phyloP scores from a whole-genome alignment of 2,888 invertebrate species.

The Trichacis sp. region DNA sequence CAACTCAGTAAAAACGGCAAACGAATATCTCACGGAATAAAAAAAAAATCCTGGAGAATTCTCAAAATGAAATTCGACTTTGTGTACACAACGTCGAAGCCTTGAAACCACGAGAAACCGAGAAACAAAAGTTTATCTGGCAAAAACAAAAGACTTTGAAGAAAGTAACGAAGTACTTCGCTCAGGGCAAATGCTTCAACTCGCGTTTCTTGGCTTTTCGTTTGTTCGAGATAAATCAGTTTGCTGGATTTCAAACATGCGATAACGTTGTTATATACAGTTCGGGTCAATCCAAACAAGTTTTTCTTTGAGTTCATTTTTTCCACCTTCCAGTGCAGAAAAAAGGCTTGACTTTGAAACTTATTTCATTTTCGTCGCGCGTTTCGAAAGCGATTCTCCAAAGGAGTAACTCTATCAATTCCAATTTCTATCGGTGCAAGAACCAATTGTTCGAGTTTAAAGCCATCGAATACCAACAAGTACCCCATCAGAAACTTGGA shows the following conservation, averaged over 20 bases:
- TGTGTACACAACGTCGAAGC: too few relatives aligned
- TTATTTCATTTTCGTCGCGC: neutral
- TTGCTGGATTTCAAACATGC: neutral
- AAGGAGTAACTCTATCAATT: neutral
- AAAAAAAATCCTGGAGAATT: too few relatives aligned
- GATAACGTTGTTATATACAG: neutral
- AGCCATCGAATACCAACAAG: constrained; percentile 3
- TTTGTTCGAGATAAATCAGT: neutral
- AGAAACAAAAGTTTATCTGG: too few relatives aligned
- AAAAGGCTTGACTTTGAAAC: too few relatives aligned
- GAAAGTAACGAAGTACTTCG: neutral
- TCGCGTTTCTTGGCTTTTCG: neutral
- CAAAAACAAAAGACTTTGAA: neutral
- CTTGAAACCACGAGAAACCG: neutral
- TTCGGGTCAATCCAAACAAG: neutral
- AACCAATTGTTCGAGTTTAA: neutral
- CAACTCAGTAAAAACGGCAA: too few relatives aligned
- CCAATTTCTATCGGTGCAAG: neutral
- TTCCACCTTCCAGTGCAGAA: too few relatives aligned
- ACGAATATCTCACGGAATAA: too few relatives aligned
- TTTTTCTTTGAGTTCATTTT: neutral
- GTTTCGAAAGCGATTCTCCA: neutral
- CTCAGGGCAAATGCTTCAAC: neutral
- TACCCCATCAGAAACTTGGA: constrained; percentile 3
- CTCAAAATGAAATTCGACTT: too few relatives aligned